Evolutionary conservation across 2,888 invertebrate species (phyloP).

Genomic region (Parelbella ahira): DNA sequence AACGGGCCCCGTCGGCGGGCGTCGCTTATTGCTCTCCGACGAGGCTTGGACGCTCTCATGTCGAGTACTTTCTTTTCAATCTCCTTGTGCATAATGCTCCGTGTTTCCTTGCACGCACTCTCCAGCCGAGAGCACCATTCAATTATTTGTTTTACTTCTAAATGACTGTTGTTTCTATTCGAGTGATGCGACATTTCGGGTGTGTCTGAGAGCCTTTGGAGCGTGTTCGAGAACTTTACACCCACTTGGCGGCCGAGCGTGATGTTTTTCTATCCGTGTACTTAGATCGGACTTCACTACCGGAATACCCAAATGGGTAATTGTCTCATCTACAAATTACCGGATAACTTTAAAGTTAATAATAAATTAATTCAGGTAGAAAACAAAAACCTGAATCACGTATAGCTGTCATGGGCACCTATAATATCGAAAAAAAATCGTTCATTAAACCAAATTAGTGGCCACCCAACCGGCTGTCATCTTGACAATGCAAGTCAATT

Average conservation of each 20-base stretch:
- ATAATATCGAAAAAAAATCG: slow-evolving; percentile 20
- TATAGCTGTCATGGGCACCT: background rate
- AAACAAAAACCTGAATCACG: slow-evolving; percentile 1
- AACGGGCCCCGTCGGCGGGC: slow-evolving; percentile 62
- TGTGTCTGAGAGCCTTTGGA: slow-evolving; percentile 51
- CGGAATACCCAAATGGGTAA: slow-evolving; percentile 10
- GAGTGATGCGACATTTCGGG: slow-evolving; percentile 61
- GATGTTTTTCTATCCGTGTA: slow-evolving; percentile 40
- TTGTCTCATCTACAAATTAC: background rate
- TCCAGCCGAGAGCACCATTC: slow-evolving; percentile 58
- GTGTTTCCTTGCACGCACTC: slow-evolving; percentile 68
- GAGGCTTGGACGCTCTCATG: slow-evolving; percentile 70
- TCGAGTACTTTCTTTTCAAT: slow-evolving; percentile 75
- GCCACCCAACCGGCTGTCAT: slow-evolving; percentile 70
- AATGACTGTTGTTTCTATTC: slow-evolving; percentile 56
- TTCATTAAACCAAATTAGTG: slow-evolving; percentile 40
- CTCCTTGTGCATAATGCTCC: slow-evolving; percentile 74
- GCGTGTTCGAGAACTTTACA: slow-evolving; percentile 53
- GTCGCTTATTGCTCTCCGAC: slow-evolving; percentile 72
- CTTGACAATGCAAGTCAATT: slow-evolving; percentile 66
- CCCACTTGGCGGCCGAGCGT: slow-evolving; percentile 53
- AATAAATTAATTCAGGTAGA: background rate
- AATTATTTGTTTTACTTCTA: slow-evolving; percentile 73
- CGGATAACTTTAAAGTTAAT: background rate
- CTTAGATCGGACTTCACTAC: slow-evolving; percentile 23